Percentiles rank a stretch among this genome's conserved stretches.
phyloP scores from a whole-genome alignment of 2,113 vertebrate species.

The Poeciliopsis turrubarensis region DNA sequence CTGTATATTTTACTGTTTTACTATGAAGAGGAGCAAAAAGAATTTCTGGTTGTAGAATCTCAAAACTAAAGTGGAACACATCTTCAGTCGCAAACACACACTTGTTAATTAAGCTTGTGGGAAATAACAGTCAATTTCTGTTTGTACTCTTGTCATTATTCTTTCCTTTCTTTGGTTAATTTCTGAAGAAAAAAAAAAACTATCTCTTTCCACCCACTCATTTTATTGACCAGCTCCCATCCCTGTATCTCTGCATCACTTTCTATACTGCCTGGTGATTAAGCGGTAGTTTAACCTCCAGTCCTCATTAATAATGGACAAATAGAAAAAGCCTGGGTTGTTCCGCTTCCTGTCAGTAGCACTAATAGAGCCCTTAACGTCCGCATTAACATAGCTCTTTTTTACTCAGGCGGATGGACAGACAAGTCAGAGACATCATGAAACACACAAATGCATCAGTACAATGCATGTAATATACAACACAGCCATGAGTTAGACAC shows the following conservation, averaged over 20 bases:
- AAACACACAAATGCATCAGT: constrained; percentile 34
- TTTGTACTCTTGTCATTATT: not conserved
- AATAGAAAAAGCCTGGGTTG: constrained; percentile 73
- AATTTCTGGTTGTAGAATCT: not conserved
- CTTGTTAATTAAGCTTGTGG: constrained; percentile 26
- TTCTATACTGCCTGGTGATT: constrained; percentile 73
- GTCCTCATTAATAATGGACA: constrained; percentile 77
- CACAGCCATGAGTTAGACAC: constrained; percentile 4
- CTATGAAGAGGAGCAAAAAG: not conserved
- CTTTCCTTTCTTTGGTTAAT: constrained; percentile 24
- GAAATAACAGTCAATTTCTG: constrained; percentile 11
- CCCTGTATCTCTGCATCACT: constrained; percentile 43
- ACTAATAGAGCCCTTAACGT: constrained; percentile 75
- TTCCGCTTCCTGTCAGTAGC: constrained; percentile 73
- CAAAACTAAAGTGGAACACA: not conserved
- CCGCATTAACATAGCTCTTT: constrained; percentile 69
- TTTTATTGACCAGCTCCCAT: constrained; percentile 35
- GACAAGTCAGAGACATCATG: constrained; percentile 36
- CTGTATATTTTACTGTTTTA: not conserved
- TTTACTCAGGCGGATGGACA: constrained; percentile 59
- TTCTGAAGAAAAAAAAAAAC: constrained; percentile 20
- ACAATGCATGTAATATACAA: constrained; percentile 15
- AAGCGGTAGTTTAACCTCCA: constrained; percentile 78
- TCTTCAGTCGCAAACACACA: constrained; percentile 6
- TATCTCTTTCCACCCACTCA: constrained; percentile 20